Conservation (phyloP, 2,888 invertebrate genomes). For the Drosophila monieri region DNA sequence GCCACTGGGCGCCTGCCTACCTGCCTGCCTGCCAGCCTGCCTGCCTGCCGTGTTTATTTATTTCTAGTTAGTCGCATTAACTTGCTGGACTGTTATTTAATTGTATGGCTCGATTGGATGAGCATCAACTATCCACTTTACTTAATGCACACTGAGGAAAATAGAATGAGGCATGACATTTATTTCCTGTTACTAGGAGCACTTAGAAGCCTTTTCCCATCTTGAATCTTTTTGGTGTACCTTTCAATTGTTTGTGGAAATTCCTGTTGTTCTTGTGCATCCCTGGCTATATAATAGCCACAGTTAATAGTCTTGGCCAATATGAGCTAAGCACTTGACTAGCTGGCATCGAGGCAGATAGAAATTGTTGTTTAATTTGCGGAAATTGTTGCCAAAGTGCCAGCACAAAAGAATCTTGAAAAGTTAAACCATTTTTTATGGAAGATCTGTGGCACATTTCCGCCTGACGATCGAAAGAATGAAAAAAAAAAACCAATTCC, state of each 20-base stretch:
- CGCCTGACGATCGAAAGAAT: conserved; percentile 5
- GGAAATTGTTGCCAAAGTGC: conserved; percentile 63
- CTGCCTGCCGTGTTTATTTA: conserved; percentile 67
- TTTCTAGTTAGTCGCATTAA: conserved; percentile 73
- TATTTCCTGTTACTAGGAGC: background rate
- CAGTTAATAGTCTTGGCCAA: conserved; percentile 66
- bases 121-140: conserved; percentile 4
- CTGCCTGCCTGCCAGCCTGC: conserved; percentile 51
- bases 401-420: conserved; percentile 12
- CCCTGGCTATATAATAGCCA: conserved; percentile 64
- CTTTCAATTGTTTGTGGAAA: conserved; percentile 13
- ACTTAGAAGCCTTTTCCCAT: background rate
- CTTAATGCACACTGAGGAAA: conserved; percentile 10
- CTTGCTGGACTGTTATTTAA: conserved; percentile 65
- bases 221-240: background rate
- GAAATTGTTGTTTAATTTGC: conserved; percentile 74
- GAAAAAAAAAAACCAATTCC: background rate
- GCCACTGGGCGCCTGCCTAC: conserved; percentile 51
- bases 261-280: conserved; percentile 45
- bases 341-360: conserved; percentile 63
- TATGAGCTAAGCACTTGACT: conserved; percentile 64
- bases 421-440: conserved; percentile 1
- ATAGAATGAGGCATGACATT: background rate
- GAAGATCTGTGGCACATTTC: conserved; percentile 17
- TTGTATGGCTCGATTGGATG: conserved; percentile 61